Evolutionary conservation across 2,797 vertebrate species (phyloP).

Genomic region (Enteromius afrohamiltoni): DNA sequence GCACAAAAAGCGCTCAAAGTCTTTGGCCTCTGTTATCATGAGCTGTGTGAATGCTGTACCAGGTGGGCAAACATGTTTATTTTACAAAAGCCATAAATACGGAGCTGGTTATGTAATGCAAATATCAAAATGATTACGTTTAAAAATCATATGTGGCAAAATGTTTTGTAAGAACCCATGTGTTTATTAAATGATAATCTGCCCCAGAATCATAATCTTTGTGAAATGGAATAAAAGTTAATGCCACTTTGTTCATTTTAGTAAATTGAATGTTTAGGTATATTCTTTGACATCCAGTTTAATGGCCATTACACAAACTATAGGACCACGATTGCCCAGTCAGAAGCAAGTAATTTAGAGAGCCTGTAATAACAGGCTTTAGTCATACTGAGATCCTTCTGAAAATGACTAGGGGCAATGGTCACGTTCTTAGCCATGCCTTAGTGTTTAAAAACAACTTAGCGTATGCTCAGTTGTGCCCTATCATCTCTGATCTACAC

Average conservation of each 20-base stretch:
- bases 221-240: neutral
- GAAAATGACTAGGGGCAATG: constrained; percentile 1
- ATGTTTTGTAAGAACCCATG: neutral
- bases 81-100: neutral
- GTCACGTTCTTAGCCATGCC: constrained; percentile 21
- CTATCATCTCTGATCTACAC: constrained; percentile 51
- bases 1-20: too few relatives aligned
- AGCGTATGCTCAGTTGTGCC: constrained; percentile 28
- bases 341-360: constrained; percentile 6
- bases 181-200: neutral
- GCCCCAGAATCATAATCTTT: neutral
- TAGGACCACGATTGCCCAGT: neutral
- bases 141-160: neutral
- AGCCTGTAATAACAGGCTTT: constrained; percentile 12
- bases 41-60: too few relatives aligned
- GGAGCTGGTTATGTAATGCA: neutral
- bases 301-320: neutral
- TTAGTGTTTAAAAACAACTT: constrained; percentile 41
- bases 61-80: neutral
- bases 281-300: neutral
- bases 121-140: neutral
- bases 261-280: neutral
- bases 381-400: constrained; percentile 18
- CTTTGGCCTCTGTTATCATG: neutral
- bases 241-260: neutral